Percentiles rank a stretch among this genome's conserved stretches.
Conservation (phyloP, 1,140 invertebrate species). For the Carposina sasakii region DNA sequence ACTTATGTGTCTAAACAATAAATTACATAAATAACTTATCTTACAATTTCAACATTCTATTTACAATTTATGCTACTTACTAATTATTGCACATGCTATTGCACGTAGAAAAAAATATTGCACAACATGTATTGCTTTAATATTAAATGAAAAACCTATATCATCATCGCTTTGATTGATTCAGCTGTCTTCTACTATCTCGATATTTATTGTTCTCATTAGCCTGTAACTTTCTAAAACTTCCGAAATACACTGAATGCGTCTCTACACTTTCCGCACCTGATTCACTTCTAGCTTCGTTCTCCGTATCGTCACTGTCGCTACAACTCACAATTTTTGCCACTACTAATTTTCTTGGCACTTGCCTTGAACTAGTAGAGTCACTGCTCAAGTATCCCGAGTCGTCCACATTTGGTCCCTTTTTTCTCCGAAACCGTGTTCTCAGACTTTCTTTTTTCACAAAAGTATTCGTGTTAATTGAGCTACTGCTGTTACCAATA, state of each 20-base stretch:
- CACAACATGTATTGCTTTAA: conserved; percentile 7
- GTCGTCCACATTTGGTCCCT: conserved; percentile 67
- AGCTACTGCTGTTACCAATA: conserved; percentile 20
- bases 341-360: conserved; percentile 51
- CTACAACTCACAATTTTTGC: conserved; percentile 70
- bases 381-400: conserved; percentile 86
- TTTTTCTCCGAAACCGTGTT: conserved; percentile 44
- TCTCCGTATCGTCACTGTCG: conserved; percentile 82
- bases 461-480: conserved; percentile 56
- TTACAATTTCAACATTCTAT: too few species aligned
- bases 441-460: conserved; percentile 38
- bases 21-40: too few species aligned
- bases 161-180: conserved; percentile 24
- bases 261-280: conserved; percentile 88
- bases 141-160: conserved; percentile 15
- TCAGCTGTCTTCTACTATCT: conserved; percentile 38
- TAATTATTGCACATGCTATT: conserved; percentile 30
- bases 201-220: conserved; percentile 26
- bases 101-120: conserved; percentile 18
- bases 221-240: conserved; percentile 58
- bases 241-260: conserved; percentile 85
- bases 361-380: conserved; percentile 74
- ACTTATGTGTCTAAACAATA: conserved; percentile 4
- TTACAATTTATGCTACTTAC: too few species aligned
- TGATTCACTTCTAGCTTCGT: conserved; percentile 86